Evolutionary conservation across 2,113 vertebrate genomes (phyloP).

Genomic region (Corythoichthys intestinalis): DNA sequence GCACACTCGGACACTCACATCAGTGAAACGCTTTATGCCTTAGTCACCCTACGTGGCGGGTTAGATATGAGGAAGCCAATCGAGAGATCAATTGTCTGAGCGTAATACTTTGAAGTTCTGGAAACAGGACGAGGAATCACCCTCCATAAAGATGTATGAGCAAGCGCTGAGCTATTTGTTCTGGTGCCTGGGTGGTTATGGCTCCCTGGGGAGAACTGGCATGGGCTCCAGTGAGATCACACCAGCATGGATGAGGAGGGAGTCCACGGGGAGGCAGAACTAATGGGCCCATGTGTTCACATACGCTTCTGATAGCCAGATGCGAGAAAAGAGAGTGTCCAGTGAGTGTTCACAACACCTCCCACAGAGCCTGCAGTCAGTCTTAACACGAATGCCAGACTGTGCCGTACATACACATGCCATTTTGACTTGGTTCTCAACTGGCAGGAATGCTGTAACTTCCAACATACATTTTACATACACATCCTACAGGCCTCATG

Average conservation of each 20-base stretch:
- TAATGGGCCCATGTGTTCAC: conserved; percentile 73
- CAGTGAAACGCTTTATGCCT: conserved; percentile 29
- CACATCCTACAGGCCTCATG: conserved; percentile 3
- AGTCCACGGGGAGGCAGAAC: conserved; percentile 70
- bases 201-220: conserved; percentile 63
- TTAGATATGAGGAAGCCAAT: conserved; percentile 45
- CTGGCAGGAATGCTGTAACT: conserved; percentile 21
- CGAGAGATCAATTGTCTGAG: conserved; percentile 38
- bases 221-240: conserved; percentile 68
- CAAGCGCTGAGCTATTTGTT: conserved; percentile 70
- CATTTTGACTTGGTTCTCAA: conserved; percentile 17
- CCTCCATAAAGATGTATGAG: conserved; percentile 65
- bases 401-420: conserved; percentile 9
- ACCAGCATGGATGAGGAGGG: conserved; percentile 54
- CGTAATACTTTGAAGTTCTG: conserved; percentile 60
- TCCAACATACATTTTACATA: conserved; percentile 2
- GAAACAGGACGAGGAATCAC: conserved; percentile 60
- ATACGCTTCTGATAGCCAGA: conserved; percentile 73
- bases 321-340: conserved; percentile 57
- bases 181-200: conserved; percentile 71
- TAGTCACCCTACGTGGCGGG: conserved; percentile 39
- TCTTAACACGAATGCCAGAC: conserved; percentile 47
- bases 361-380: conserved; percentile 40
- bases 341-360: conserved; percentile 51
- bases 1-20: conserved; percentile 20